phyloP scores from a whole-genome alignment of 2,888 invertebrate genomes.

The Nineta flava region DNA sequence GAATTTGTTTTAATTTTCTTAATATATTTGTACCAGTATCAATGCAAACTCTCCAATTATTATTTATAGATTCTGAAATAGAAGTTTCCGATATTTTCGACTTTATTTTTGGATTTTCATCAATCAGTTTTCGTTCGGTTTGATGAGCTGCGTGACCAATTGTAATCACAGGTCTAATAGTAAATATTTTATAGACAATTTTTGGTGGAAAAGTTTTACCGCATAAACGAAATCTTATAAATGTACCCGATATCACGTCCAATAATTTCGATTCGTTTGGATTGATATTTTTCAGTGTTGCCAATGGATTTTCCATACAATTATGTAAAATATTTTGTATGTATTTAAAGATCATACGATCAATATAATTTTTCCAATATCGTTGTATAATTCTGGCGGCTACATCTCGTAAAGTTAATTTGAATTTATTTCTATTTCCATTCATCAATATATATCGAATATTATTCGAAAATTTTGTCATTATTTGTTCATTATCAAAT shows the following conservation, averaged over 20 bases:
- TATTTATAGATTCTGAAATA: background rate
- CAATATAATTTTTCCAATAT: background rate
- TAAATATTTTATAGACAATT: conserved; percentile 11
- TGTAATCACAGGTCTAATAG: conserved; percentile 6
- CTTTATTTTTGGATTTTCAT: background rate
- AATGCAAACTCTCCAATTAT: background rate
- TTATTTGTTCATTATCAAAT: background rate
- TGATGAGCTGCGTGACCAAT: background rate
- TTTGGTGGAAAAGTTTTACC: conserved; percentile 9
- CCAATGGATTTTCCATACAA: conserved; percentile 2
- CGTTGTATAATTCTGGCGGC: conserved; percentile 2
- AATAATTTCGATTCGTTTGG: conserved; percentile 5
- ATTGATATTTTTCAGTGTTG: conserved; percentile 2
- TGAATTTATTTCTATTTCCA: background rate
- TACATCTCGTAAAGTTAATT: background rate
- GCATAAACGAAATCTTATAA: conserved; percentile 8
- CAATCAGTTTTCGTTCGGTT: background rate
- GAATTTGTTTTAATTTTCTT: background rate
- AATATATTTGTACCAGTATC: background rate
- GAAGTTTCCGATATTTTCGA: background rate
- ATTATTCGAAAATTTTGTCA: background rate
- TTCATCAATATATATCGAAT: background rate
- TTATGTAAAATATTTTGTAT: background rate
- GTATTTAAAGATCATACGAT: background rate
- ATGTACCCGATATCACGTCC: conserved; percentile 7